Base-by-base conservation (phyloP, 2,113 vertebrate genomes). In the Etheostoma cragini region DNA sequence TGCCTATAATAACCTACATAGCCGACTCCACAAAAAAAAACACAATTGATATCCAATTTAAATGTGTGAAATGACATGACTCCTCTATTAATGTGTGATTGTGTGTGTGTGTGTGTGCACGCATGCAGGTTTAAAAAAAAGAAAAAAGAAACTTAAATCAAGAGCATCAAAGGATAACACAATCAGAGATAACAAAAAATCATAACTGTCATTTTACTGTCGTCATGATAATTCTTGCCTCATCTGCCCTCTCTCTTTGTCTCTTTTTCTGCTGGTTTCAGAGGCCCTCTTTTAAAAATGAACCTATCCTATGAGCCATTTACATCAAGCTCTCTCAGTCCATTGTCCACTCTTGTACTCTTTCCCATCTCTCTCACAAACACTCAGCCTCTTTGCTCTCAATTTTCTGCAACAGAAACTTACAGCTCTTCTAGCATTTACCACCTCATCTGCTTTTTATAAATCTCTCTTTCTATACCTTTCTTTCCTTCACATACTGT, bases 211-310 rank as follows among this genome's bases (percentile, higher is more conserved):
- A 58, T 60, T 66, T 35, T 42, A 15, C 61, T 50, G 35, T 24
- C 50, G 19, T 50, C 38, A 24, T 42, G 14, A 42, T 58, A 38
- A 66, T 68, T 81, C 83, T 58, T 46, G 26, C 14, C 61, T 63
- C 54, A n/a, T 54, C 54, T 69, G 21, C 35, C 66, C 35, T 66
- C 24, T 69, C 49, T 73, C 49, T 66, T 1, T 49, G 52, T 63
- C 30, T 74, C 38, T 19, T 42, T 82, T 52, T 68, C 58, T 80
- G 64, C 54, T 78, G 56, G 67, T 80, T 69, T 83, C 72, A 78
- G 68, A 88, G 82, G 75, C 78, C 81, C 85, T 90, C 82, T 80
- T 72, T 64, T 81, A 62, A 62, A 89, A 88, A 84, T 76, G 22
- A 89, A 72, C 74, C 70, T 63, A 57, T 80, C 70, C 63, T 73